These are phyloP conservation scores for Drosophila demipolita DNA, from an alignment of 2,888 invertebrate species.

Conservation along the genomic window DNA sequence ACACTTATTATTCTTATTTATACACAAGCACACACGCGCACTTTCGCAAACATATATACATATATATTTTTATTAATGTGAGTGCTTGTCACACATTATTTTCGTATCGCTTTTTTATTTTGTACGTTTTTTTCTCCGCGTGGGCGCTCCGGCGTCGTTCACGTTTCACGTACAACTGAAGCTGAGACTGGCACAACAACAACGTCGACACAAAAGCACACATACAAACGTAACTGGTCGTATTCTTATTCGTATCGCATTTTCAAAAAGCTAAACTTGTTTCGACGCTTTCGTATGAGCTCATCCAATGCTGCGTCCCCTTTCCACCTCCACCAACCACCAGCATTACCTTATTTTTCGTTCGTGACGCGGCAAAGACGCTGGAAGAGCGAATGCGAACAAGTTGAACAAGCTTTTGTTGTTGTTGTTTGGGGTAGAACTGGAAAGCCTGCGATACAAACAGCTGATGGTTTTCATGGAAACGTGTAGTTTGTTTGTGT, in stretches of 20 bases:
- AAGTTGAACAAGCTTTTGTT: slow-evolving; percentile 51
- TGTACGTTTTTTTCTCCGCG: slow-evolving; percentile 30
- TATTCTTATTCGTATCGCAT: slow-evolving; percentile 50
- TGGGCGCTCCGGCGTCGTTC: slow-evolving; percentile 61
- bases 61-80: slow-evolving; percentile 7
- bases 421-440: slow-evolving; percentile 47
- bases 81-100: slow-evolving; percentile 52
- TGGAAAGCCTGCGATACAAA: slow-evolving; percentile 51
- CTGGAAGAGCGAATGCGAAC: slow-evolving; percentile 62
- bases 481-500: slow-evolving; percentile 21
- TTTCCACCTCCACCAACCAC: slow-evolving; percentile 25
- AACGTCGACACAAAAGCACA: slow-evolving; percentile 28
- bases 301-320: slow-evolving; percentile 61
- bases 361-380: slow-evolving; percentile 63
- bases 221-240: slow-evolving; percentile 4
- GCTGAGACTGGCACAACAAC: slow-evolving; percentile 59
- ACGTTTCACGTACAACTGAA: slow-evolving; percentile 65
- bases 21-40: slow-evolving; percentile 33
- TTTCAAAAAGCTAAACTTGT: slow-evolving; percentile 76
- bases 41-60: slow-evolving; percentile 18
- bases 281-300: slow-evolving; percentile 73
- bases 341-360: slow-evolving; percentile 44
- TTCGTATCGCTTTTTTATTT: slow-evolving; percentile 31
- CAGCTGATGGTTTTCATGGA: slow-evolving; percentile 46
- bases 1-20: slow-evolving; percentile 32